A percentile compares a stretch with the other conserved stretches of the same genome.
Evolutionary conservation across 2,113 vertebrate genomes (phyloP).

Genomic region (Micronycteris hirsuta): DNA sequence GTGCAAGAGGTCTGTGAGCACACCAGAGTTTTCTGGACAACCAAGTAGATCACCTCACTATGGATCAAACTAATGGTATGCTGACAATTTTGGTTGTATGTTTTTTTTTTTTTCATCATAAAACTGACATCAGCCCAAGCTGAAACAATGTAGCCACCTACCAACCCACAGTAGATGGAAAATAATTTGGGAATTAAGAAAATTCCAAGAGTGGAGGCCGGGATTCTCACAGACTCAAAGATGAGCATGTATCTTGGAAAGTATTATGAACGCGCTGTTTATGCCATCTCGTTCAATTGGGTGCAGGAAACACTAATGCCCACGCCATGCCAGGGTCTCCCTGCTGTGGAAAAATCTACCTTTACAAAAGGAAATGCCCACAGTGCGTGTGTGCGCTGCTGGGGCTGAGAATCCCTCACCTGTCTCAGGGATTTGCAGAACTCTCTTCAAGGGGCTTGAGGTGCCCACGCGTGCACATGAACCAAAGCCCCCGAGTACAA

Average conservation of each 20-base stretch:
- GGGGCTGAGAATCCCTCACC: neutral
- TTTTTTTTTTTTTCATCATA: neutral
- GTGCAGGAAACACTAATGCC: neutral
- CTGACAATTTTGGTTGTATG: neutral
- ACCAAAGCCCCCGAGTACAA: neutral
- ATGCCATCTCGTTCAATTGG: neutral
- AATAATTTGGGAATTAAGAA: neutral
- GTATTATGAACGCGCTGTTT: neutral
- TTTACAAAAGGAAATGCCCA: neutral
- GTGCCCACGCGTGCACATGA: neutral
- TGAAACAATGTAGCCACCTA: neutral
- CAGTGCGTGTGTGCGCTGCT: fast-evolving
- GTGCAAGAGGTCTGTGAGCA: neutral
- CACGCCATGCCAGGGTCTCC: neutral
- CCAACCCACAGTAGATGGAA: neutral
- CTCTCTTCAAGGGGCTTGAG: neutral
- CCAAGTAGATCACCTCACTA: neutral
- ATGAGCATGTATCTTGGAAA: neutral
- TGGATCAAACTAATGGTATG: neutral
- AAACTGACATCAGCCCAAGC: neutral
- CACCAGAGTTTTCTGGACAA: neutral
- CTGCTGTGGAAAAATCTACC: neutral
- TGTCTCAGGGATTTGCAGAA: neutral
- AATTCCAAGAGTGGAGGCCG: neutral
- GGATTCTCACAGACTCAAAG: neutral